phyloP scores from a whole-genome alignment of 2,797 vertebrate genomes.

The Ctenopoma kingsleyae region DNA sequence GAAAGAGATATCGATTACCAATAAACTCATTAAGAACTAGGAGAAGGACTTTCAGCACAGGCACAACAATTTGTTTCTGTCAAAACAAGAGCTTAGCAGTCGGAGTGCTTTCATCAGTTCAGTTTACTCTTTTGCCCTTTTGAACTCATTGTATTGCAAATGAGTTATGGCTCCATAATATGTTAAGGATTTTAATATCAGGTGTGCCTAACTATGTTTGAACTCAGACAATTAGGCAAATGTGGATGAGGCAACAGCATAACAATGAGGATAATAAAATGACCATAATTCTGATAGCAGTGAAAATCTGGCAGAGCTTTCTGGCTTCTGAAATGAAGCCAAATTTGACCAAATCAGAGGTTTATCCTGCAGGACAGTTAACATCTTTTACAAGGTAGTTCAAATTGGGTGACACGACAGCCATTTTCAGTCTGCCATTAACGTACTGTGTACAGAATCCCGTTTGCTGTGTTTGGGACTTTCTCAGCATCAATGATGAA shows the following conservation, averaged over 20 bases:
- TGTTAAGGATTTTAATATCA: constrained; percentile 8
- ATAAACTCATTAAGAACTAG: constrained; percentile 77
- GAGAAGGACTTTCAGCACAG: constrained; percentile 42
- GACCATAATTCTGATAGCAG: neutral
- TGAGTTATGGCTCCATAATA: constrained; percentile 5
- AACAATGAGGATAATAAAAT: constrained; percentile 1
- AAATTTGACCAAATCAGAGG: neutral
- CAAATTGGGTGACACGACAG: neutral
- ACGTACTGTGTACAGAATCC: constrained; percentile 19
- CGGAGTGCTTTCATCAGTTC: constrained; percentile 44
- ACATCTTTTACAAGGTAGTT: constrained; percentile 12
- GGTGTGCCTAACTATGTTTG: neutral
- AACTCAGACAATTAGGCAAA: constrained; percentile 10
- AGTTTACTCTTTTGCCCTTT: constrained; percentile 35
- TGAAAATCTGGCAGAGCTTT: constrained; percentile 15
- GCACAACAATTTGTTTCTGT: constrained; percentile 69
- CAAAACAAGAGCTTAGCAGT: constrained; percentile 59
- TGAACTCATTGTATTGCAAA: constrained; percentile 45
- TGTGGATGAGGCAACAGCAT: neutral
- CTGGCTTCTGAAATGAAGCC: too few species aligned
- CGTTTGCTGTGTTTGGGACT: constrained; percentile 42
- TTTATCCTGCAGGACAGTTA: constrained; percentile 16
- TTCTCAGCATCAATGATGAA: constrained; percentile 57
- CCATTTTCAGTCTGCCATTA: neutral
- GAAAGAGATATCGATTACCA: constrained; percentile 72